These are phyloP conservation scores for Rhizoglyphus robini DNA, from an alignment of 1,140 invertebrate genomes.

Conservation along the genomic window DNA sequence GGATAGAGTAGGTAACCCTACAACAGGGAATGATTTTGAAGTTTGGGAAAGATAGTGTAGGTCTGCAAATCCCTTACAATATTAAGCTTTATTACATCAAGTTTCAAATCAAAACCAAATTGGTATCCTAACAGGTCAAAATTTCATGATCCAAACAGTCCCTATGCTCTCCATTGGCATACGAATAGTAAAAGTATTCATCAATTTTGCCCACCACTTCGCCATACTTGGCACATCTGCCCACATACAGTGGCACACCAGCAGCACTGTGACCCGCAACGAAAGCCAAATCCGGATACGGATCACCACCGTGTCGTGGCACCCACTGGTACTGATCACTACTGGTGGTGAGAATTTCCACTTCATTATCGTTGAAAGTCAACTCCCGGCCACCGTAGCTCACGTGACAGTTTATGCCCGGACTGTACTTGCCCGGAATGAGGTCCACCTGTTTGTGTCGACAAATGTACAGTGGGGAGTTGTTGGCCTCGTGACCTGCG, in stretches of 20 bases:
- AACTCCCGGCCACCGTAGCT: conserved; percentile 11
- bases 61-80: too few species aligned
- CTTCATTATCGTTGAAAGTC: not conserved
- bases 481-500: not conserved
- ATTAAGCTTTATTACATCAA: too few species aligned
- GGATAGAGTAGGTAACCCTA: too few species aligned
- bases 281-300: not conserved
- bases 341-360: not conserved
- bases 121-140: not conserved
- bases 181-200: conserved; percentile 8
- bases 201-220: conserved; percentile 11
- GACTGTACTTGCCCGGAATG: conserved; percentile 4
- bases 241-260: conserved; percentile 2
- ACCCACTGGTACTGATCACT: not conserved
- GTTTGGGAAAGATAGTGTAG: too few species aligned
- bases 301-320: conserved; percentile 7
- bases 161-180: not conserved
- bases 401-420: not conserved
- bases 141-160: not conserved
- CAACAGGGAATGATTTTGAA: too few species aligned
- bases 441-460: conserved; percentile 4
- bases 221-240: not conserved
- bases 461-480: conserved; percentile 3
- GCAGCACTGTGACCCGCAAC: not conserved
- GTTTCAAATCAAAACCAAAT: too few species aligned